These are phyloP conservation scores for Bugula neritina DNA, from an alignment of 2,888 invertebrate genomes.

Conservation along the genomic window DNA sequence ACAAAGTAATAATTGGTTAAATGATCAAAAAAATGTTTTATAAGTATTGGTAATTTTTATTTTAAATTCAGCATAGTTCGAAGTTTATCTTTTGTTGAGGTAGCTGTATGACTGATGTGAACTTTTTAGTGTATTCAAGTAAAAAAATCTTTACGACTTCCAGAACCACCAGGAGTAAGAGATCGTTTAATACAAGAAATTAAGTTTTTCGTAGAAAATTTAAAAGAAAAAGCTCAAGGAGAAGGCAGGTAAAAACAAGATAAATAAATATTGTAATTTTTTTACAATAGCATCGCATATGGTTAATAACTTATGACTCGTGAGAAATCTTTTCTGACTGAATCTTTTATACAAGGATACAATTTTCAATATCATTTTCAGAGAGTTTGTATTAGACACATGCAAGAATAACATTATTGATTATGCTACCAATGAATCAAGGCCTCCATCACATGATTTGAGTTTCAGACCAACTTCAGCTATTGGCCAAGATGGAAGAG, in stretches of 20 bases:
- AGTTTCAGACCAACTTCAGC: background rate
- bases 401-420: background rate
- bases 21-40: too few species aligned
- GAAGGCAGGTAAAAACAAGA: slow-evolving; percentile 46
- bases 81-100: too few species aligned
- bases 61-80: too few species aligned
- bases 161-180: slow-evolving; percentile 48
- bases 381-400: too few species aligned
- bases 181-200: slow-evolving; percentile 49
- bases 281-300: too few species aligned
- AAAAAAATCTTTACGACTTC: slow-evolving; percentile 32
- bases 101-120: too few species aligned
- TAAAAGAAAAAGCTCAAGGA: slow-evolving; percentile 44
- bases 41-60: too few species aligned
- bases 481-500: slow-evolving; percentile 36
- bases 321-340: too few species aligned
- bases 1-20: too few species aligned
- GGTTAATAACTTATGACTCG: too few species aligned
- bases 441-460: background rate
- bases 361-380: background rate
- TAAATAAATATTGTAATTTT: too few species aligned
- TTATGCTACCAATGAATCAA: slow-evolving; percentile 1
- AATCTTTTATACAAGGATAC: background rate
- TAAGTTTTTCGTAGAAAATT: slow-evolving; percentile 46
- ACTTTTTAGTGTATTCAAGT: background rate